Conservation (phyloP, 1,140 invertebrate species). For the Bombus sylvicola region DNA sequence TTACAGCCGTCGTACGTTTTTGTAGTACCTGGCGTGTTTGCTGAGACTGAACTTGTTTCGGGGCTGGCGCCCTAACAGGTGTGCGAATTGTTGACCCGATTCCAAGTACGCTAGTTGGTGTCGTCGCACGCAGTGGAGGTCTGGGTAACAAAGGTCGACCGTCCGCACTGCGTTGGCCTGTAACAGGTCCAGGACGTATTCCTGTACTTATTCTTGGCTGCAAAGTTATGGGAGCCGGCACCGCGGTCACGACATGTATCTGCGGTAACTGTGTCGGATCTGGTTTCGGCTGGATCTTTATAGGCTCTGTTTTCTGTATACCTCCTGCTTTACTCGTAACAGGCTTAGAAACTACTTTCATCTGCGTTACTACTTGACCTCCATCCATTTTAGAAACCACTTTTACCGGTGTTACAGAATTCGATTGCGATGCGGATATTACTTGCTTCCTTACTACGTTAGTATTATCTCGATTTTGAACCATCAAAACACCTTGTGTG, state of each 20-base stretch:
- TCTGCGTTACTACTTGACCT: slow-evolving; percentile 79
- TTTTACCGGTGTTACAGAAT: slow-evolving; percentile 79
- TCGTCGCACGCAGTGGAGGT: slow-evolving; percentile 72
- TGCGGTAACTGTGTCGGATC: slow-evolving; percentile 79
- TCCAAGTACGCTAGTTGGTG: slow-evolving; percentile 75
- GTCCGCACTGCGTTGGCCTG: slow-evolving; percentile 69
- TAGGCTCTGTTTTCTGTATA: slow-evolving; percentile 76
- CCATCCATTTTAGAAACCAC: slow-evolving; percentile 80
- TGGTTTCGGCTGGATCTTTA: slow-evolving; percentile 81
- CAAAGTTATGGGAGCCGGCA: slow-evolving; percentile 71
- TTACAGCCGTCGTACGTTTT: slow-evolving; percentile 71
- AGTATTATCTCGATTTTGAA: slow-evolving; percentile 77
- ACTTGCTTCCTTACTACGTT: slow-evolving; percentile 79
- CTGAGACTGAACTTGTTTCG: slow-evolving; percentile 64
- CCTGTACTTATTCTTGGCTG: slow-evolving; percentile 73
- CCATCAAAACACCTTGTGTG: slow-evolving; percentile 76
- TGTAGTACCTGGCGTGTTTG: slow-evolving; percentile 72
- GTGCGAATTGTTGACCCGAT: slow-evolving; percentile 71
- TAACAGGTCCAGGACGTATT: slow-evolving; percentile 63
- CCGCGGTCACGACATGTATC: slow-evolving; percentile 79
- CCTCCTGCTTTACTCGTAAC: slow-evolving; percentile 70
- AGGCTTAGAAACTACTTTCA: slow-evolving; percentile 79
- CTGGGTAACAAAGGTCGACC: slow-evolving; percentile 76
- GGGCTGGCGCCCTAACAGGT: slow-evolving; percentile 70
- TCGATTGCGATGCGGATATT: slow-evolving; percentile 71